These are phyloP conservation scores for Agrypnus murinus DNA, from an alignment of 2,888 invertebrate species.

Conservation along the genomic window DNA sequence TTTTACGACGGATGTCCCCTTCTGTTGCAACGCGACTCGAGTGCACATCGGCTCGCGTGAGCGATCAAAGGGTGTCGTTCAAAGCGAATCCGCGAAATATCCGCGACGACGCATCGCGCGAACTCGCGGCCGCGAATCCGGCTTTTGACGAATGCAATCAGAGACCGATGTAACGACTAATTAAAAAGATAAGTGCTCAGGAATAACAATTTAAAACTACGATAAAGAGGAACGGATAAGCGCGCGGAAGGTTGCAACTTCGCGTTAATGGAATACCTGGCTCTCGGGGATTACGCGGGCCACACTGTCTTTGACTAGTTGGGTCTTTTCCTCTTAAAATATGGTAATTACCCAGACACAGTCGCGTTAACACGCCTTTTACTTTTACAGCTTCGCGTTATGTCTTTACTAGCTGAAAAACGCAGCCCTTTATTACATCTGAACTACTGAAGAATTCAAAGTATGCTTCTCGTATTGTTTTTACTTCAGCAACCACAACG, in stretches of 20 bases:
- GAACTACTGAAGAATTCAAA: conserved; percentile 15
- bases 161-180: conserved; percentile 60
- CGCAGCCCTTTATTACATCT: conserved; percentile 15
- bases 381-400: conserved; percentile 61
- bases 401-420: conserved; percentile 54
- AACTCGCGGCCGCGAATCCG: conserved; percentile 47
- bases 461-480: not conserved
- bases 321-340: conserved; percentile 60
- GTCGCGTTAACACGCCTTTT: conserved; percentile 64
- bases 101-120: conserved; percentile 49
- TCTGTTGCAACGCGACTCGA: conserved; percentile 54
- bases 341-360: conserved; percentile 65
- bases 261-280: conserved; percentile 57
- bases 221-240: conserved; percentile 57
- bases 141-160: conserved; percentile 53
- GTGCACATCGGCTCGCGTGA: conserved; percentile 64
- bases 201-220: conserved; percentile 65
- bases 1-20: conserved; percentile 68
- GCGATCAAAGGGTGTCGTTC: conserved; percentile 69
- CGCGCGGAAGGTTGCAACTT: conserved; percentile 50
- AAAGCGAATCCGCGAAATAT: conserved; percentile 53
- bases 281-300: conserved; percentile 43
- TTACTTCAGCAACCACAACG: not conserved
- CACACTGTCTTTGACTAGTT: conserved; percentile 47
- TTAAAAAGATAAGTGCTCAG: conserved; percentile 68